Conservation (phyloP, 2,113 vertebrate genomes). For the Barnardius zonarius region DNA sequence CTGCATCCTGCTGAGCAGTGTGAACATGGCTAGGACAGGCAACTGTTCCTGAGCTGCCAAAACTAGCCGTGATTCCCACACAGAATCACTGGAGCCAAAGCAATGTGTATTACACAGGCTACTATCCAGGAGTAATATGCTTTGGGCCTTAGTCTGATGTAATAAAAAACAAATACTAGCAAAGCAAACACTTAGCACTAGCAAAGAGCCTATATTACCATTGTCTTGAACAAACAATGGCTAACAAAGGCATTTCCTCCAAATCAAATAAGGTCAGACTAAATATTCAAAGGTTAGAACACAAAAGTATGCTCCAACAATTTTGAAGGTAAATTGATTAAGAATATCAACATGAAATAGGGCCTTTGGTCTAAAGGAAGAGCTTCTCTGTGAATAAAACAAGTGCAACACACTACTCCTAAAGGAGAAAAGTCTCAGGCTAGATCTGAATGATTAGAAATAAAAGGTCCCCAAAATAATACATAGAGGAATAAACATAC, state of each 20-base stretch:
- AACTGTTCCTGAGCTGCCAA: background rate
- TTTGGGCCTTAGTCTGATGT: background rate
- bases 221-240: background rate
- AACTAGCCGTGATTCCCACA: background rate
- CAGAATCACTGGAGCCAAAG: background rate
- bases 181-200: slow-evolving; percentile 5
- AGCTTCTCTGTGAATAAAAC: background rate
- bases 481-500: background rate
- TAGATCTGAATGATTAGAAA: background rate
- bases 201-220: background rate
- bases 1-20: background rate
- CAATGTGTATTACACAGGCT: background rate
- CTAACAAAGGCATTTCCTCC: background rate
- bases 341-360: background rate
- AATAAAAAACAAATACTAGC: background rate
- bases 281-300: background rate
- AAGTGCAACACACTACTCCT: background rate
- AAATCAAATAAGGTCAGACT: background rate
- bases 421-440: background rate
- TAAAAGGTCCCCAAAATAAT: background rate
- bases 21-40: background rate
- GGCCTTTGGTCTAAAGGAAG: background rate
- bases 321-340: background rate
- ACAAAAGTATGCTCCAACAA: background rate
- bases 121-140: background rate